Conservation (phyloP, 2,797 vertebrate genomes). For the Salmo trutta region DNA sequence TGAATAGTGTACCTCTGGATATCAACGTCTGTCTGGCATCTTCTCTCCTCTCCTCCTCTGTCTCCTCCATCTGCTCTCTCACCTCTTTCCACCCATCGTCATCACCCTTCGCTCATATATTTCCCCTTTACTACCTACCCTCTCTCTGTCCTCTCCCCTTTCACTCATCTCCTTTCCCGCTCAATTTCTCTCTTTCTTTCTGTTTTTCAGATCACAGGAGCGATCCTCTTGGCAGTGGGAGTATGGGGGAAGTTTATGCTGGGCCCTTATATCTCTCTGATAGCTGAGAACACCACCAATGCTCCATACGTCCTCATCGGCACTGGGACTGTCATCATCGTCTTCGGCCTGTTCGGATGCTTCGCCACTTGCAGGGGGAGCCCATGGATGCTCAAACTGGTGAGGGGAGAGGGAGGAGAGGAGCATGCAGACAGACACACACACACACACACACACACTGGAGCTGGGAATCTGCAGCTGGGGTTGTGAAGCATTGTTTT, state of each 20-base stretch:
- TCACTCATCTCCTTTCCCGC: constrained; percentile 19
- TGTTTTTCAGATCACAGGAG: constrained; percentile 89
- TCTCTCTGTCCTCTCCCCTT: constrained; percentile 41
- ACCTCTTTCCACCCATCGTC: constrained; percentile 36
- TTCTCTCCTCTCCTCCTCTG: constrained; percentile 39
- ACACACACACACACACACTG: neutral
- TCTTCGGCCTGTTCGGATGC: constrained; percentile 97
- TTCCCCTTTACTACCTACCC: constrained; percentile 26
- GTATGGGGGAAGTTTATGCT: constrained; percentile 98
- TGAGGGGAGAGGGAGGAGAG: constrained; percentile 63
- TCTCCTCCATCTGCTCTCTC: constrained; percentile 38
- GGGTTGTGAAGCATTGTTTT: neutral
- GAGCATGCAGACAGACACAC: neutral
- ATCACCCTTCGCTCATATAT: constrained; percentile 38
- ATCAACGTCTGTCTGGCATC: constrained; percentile 10
- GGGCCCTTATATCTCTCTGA: constrained; percentile 96
- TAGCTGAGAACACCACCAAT: constrained; percentile 98
- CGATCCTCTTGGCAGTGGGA: constrained; percentile 94
- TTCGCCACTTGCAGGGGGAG: constrained; percentile 98
- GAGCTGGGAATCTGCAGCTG: too few species aligned
- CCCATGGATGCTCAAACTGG: constrained; percentile 99
- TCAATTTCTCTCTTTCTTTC: neutral
- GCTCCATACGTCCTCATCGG: constrained; percentile 97
- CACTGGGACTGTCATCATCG: constrained; percentile 94
- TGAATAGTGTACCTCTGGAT: neutral